Evolutionary conservation across 2,113 vertebrate genomes (phyloP), one percentile per base, ranked within the genome.

Genomic region (Coptodon bakossiorum): DNA sequence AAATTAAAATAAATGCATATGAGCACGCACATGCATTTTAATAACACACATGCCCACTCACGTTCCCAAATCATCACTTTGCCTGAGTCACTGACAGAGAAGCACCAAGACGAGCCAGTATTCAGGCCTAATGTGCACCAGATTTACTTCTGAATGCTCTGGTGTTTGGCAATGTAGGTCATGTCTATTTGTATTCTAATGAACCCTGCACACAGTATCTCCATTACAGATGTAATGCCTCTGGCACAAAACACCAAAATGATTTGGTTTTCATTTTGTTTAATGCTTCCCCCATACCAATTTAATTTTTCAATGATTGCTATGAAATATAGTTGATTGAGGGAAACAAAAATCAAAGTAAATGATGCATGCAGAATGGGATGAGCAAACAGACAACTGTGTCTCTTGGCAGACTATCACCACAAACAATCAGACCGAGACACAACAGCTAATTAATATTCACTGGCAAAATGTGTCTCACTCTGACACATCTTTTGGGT

Each of bases 381-480:
- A 89, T 84, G 82, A 93, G 85, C 50, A 89, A 91, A 88, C 83
- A 91, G 90, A 90, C 85, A 89, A 91, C 43, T 68, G 87, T 86
- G 89, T 90, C 87, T 93, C 89, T 85, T 90, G 89, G 89, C 90
- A 91, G 93, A 90, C 84, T 84, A 86, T 90, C 89, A 88, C 59
- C 85, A 79, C 16, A 59, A 86, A 94, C 90, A 92, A 95, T 89
- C 91, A 90, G 88, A 85, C 56, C 9, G 73, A 90, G 48, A 91
- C 92, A 93, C 91, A 93, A 91, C 80, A 83, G 90, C 88, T 93
- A 83, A 94, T 95, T 95, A 90, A 95, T 95, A 95, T 96, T 95
- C 92, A 80, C 85, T 89, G 93, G 83, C 88, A 89, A 90, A 91
- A 87, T 88, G 86, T 56, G 80, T 84, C 90, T 94, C 88, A 85